phyloP scores from a whole-genome alignment of 2,797 vertebrate species.

The Sebastes nivosus region DNA sequence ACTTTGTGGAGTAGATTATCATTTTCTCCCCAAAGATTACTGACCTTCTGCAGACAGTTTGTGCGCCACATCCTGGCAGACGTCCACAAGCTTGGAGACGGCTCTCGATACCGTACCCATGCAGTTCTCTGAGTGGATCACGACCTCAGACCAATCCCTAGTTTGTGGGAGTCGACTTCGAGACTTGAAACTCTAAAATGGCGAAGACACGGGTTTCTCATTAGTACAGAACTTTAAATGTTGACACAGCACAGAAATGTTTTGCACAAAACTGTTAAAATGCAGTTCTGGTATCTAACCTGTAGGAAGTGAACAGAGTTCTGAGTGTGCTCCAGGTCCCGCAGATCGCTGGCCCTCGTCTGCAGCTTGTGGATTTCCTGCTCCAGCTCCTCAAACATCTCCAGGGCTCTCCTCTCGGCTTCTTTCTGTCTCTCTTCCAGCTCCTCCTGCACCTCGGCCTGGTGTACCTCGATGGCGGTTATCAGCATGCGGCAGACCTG shows the following conservation, averaged over 20 bases:
- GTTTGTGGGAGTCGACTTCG: conserved; percentile 26
- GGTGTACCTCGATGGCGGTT: conserved; percentile 16
- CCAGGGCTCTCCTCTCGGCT: conserved; percentile 14
- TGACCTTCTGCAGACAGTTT: conserved; percentile 55
- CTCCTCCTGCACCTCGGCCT: conserved; percentile 15
- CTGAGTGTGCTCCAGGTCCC: conserved; percentile 33
- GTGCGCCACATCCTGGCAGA: conserved; percentile 33
- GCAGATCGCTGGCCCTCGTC: conserved; percentile 36
- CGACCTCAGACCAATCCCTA: conserved; percentile 61
- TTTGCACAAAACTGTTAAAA: neutral
- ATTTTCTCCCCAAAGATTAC: neutral
- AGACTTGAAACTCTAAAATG: conserved; percentile 48
- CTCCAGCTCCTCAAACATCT: conserved; percentile 39
- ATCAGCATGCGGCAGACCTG: conserved; percentile 42
- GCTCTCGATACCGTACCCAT: conserved; percentile 30
- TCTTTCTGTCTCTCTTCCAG: conserved; percentile 29
- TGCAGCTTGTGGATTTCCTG: conserved; percentile 51
- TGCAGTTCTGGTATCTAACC: conserved; percentile 21
- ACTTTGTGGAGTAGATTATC: neutral
- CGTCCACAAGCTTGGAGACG: conserved; percentile 34
- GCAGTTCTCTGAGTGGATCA: conserved; percentile 21
- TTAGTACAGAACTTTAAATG: neutral
- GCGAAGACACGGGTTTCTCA: neutral
- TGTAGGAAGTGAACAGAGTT: conserved; percentile 59
- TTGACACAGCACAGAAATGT: neutral